A percentile compares a stretch with the other conserved stretches of the same genome.
phyloP scores from a whole-genome alignment of 2,797 vertebrate genomes.

The Phoeniculus purpureus region DNA sequence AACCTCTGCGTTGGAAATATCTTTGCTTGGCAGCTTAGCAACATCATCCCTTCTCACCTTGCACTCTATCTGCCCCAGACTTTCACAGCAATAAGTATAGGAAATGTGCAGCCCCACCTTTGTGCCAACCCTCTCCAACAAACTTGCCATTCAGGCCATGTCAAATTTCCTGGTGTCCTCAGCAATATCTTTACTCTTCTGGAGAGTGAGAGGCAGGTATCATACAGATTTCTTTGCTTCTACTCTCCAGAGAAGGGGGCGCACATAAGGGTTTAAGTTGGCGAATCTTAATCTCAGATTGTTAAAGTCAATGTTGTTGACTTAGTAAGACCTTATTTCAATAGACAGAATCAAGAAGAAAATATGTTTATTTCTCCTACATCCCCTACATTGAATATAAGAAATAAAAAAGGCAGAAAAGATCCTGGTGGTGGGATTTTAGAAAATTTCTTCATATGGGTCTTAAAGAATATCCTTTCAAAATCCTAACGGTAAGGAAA shows the following conservation, averaged over 20 bases:
- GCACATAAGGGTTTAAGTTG: neutral
- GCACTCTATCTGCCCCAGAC: neutral
- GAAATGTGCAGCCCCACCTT: neutral
- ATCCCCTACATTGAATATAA: neutral
- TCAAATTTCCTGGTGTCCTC: neutral
- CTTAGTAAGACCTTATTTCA: neutral
- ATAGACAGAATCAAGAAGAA: neutral
- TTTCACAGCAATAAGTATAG: neutral
- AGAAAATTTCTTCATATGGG: neutral
- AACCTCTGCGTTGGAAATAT: rapidly evolving
- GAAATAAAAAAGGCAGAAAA: neutral
- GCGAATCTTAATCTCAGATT: neutral
- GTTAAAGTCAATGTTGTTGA: neutral
- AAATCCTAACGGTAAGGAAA: neutral
- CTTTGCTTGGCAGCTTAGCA: neutral
- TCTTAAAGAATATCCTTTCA: neutral
- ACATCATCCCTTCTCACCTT: neutral
- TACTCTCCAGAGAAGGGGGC: neutral
- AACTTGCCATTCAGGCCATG: neutral
- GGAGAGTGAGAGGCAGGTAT: neutral
- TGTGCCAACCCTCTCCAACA: neutral
- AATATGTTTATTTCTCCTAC: neutral
- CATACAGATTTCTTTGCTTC: neutral
- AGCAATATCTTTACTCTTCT: neutral
- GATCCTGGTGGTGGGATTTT: neutral